phyloP scores from a whole-genome alignment of 53 echinoderm and acorn worm species.

The Pentamera pediparva region DNA sequence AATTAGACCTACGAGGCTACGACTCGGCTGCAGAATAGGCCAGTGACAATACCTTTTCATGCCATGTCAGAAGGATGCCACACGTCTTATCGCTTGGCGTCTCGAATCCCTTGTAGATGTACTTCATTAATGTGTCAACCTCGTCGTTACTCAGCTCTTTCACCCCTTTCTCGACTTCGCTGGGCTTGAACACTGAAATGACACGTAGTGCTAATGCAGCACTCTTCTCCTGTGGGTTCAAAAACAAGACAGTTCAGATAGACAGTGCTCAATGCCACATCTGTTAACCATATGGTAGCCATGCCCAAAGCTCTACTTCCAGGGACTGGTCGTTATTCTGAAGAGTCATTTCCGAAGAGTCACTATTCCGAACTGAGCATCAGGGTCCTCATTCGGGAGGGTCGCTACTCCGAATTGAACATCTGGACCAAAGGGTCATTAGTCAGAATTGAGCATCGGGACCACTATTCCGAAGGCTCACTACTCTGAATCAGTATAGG shows the following conservation, averaged over 20 bases:
- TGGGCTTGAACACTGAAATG: constrained; percentile 60
- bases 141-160: constrained; percentile 50
- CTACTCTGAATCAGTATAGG: no score
- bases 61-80: constrained; percentile 77
- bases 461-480: no score
- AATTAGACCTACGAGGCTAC: neutral
- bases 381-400: no score
- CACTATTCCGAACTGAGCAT: no score
- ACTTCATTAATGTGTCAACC: constrained; percentile 88
- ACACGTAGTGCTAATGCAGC: constrained; percentile 63
- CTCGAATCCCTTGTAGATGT: constrained; percentile 82
- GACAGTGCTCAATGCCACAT: neutral
- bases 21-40: neutral
- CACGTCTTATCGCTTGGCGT: constrained; percentile 60
- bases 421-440: no score
- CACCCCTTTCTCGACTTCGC: constrained; percentile 68
- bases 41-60: constrained; percentile 81
- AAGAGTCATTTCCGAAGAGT: no score
- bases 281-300: no score
- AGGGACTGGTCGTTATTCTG: no score
- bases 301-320: no score
- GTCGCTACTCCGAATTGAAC: no score
- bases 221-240: constrained; percentile 53
- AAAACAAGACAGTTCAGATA: neutral
- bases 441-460: no score